Conservation (phyloP, 2,113 vertebrate species). For the Acanthochromis polyacanthus region DNA sequence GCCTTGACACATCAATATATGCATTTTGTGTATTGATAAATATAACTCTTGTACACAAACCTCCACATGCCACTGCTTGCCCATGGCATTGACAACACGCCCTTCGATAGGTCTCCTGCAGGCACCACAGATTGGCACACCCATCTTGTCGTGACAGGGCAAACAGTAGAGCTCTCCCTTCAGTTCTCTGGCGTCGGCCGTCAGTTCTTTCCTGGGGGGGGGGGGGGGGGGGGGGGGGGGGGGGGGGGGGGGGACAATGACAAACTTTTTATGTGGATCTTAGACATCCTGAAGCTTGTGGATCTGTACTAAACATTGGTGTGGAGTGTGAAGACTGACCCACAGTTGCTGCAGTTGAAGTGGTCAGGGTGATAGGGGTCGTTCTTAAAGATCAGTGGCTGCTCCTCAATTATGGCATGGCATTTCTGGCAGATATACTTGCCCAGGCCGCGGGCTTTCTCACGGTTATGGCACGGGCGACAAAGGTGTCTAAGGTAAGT, state of each 20-base stretch:
- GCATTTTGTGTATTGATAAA: background rate
- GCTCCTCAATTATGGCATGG: conserved; percentile 97
- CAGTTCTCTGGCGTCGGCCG: conserved; percentile 95
- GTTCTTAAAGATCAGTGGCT: conserved; percentile 97
- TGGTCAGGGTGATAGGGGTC: conserved; percentile 99
- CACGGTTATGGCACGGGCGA: conserved; percentile 96
- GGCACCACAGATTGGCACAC: conserved; percentile 97
- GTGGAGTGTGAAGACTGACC: conserved; percentile 81
- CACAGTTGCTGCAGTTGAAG: conserved; percentile 98
- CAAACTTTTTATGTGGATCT: background rate
- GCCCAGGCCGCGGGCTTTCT: conserved; percentile 96
- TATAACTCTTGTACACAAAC: conserved; percentile 75
- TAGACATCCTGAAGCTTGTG: background rate
- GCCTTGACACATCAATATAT: background rate
- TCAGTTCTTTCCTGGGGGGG: conserved; percentile 96
- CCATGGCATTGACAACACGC: conserved; percentile 98
- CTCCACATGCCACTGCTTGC: conserved; percentile 99
- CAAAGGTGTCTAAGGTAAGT: conserved; percentile 90
- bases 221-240: no score
- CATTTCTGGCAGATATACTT: conserved; percentile 99
- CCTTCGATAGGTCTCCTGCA: conserved; percentile 98
- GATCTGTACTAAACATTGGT: background rate
- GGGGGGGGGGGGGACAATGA: no score
- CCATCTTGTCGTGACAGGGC: conserved; percentile 99
- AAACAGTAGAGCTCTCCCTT: conserved; percentile 98